Evolutionary conservation across 2,888 invertebrate species (phyloP).

Genomic region (Coenonympha glycerion): DNA sequence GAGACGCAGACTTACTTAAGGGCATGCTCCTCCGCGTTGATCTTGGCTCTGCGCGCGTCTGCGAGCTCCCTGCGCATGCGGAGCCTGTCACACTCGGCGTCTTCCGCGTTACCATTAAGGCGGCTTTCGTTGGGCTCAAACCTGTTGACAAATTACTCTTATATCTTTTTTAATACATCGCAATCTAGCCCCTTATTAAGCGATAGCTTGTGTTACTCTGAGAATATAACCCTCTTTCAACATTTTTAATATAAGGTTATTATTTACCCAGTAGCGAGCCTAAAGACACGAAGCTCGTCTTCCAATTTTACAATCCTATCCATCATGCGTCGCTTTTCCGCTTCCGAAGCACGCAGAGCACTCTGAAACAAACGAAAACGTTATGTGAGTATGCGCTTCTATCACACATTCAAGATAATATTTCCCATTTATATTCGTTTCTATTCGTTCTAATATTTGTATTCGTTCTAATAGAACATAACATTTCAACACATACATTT

Average conservation of each 20-base stretch:
- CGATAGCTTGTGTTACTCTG: no score
- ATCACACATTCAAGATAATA: no score
- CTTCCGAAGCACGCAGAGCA: slow-evolving; percentile 78
- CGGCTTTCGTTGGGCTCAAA: slow-evolving; percentile 52
- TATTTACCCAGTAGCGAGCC: slow-evolving; percentile 51
- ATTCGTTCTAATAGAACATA: no score
- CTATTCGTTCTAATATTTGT: no score
- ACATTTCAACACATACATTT: no score
- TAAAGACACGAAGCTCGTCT: slow-evolving; percentile 76
- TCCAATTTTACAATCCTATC: slow-evolving; percentile 81
- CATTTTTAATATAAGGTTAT: no score
- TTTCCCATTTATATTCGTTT: no score
- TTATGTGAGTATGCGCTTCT: no score
- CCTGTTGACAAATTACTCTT: slow-evolving; percentile 37
- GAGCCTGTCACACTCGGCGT: slow-evolving; percentile 69
- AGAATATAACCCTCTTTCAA: no score
- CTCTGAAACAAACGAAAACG: slow-evolving; percentile 69
- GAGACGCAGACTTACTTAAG: slow-evolving; percentile 76
- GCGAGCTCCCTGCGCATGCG: slow-evolving; percentile 75
- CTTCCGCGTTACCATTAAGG: slow-evolving; percentile 56
- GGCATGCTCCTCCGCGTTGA: slow-evolving; percentile 74
- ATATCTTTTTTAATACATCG: no score
- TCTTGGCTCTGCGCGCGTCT: slow-evolving; percentile 75
- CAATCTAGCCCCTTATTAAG: no score
- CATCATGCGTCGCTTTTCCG: slow-evolving; percentile 80